A percentile compares a stretch with the other conserved stretches of the same genome.
Evolutionary conservation across 2,888 invertebrate species (phyloP).

Genomic region (Caenorhabditis sulstoni): DNA sequence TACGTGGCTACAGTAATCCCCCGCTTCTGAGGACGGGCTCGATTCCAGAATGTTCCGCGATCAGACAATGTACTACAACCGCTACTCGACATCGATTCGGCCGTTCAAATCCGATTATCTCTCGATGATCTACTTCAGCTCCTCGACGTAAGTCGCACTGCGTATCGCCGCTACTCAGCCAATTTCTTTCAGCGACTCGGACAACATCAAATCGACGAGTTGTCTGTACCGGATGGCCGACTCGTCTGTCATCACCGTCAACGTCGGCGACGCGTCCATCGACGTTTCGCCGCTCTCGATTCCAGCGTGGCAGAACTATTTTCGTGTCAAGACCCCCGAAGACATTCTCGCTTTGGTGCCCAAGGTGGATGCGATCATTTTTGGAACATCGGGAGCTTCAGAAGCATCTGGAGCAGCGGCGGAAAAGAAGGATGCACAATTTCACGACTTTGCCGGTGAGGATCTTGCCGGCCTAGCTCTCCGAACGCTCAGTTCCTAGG

Average conservation of each 20-base stretch:
- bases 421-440: background rate
- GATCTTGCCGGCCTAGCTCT: background rate
- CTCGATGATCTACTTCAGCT: slow-evolving; percentile 50
- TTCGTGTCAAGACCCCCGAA: slow-evolving; percentile 30
- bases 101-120: slow-evolving; percentile 46
- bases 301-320: slow-evolving; percentile 8
- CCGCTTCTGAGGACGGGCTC: no score
- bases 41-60: slow-evolving; percentile 49
- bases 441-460: background rate
- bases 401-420: no score
- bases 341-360: slow-evolving; percentile 32
- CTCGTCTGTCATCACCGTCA: slow-evolving; percentile 35
- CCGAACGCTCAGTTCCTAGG: no score
- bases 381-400: slow-evolving; percentile 8
- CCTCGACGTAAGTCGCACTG: slow-evolving; percentile 29
- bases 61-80: slow-evolving; percentile 41
- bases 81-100: slow-evolving; percentile 25
- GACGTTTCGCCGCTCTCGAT: slow-evolving; percentile 23
- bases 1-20: no score
- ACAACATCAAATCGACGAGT: slow-evolving; percentile 14
- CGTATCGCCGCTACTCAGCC: background rate
- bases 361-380: slow-evolving; percentile 34
- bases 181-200: slow-evolving; percentile 25
- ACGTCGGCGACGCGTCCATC: slow-evolving; percentile 24
- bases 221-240: slow-evolving; percentile 24